Evolutionary conservation across 2,797 vertebrate species (phyloP).

Genomic region (Brotogeris chrysoptera): DNA sequence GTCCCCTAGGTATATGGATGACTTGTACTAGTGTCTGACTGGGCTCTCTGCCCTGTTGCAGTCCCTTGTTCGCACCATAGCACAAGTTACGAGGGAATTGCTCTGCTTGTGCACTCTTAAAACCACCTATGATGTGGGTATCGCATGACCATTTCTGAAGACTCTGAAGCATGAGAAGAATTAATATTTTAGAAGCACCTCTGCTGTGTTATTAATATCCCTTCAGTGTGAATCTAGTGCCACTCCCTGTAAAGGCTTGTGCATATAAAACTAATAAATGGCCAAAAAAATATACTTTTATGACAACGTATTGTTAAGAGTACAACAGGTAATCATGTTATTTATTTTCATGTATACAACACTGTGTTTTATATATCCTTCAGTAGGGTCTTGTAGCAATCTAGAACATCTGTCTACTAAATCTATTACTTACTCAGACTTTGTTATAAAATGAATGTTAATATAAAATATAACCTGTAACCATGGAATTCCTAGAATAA

Average conservation of each 20-base stretch:
- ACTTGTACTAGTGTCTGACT: neutral
- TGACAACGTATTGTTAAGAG: neutral
- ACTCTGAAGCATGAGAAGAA: neutral
- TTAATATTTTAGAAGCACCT: neutral
- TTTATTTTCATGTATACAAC: neutral
- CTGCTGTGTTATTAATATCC: neutral
- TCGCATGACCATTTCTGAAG: neutral
- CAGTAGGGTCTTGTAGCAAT: neutral
- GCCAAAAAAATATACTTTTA: neutral
- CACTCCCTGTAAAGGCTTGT: neutral
- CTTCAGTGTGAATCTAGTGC: neutral
- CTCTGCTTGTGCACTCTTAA: neutral
- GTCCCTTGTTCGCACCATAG: neutral
- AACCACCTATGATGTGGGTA: neutral
- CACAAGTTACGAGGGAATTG: neutral
- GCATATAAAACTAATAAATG: neutral
- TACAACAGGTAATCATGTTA: neutral
- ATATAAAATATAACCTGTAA: neutral
- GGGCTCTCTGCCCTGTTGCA: neutral
- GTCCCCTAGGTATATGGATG: fast-evolving
- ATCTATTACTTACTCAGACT: neutral
- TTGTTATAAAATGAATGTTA: neutral
- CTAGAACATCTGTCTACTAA: neutral
- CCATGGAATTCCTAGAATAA: neutral
- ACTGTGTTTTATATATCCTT: neutral